Evolutionary conservation across 64 coral and sea anemone genomes (phyloP).

Genomic region (Acropora yongei): DNA sequence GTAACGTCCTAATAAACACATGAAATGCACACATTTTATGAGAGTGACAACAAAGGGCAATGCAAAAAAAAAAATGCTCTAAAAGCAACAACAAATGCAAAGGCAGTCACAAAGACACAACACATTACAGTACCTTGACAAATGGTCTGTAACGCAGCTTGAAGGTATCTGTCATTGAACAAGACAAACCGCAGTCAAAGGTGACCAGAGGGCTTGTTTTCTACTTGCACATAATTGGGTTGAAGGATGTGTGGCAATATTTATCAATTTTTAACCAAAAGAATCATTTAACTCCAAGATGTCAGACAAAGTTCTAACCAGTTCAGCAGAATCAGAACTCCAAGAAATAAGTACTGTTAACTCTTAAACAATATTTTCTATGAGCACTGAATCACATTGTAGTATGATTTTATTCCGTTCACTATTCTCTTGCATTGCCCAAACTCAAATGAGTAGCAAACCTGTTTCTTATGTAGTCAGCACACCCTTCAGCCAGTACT

Average conservation of each 20-base stretch:
- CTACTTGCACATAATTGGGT: no score
- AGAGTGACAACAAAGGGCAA: not conserved
- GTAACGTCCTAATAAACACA: no score
- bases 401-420: no score
- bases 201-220: not conserved
- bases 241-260: no score
- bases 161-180: slow-evolving; percentile 64
- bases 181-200: not conserved
- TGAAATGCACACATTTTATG: no score
- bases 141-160: slow-evolving; percentile 87
- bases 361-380: no score
- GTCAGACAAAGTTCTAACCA: no score
- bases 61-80: not conserved
- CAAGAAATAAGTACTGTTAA: no score
- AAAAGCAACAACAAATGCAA: not conserved
- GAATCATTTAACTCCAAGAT: no score
- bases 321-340: no score
- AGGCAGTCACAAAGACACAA: not conserved
- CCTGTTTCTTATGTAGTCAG: slow-evolving; percentile 94
- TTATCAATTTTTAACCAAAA: no score
- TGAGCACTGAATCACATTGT: not conserved
- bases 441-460: not conserved
- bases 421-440: no score
- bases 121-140: slow-evolving; percentile 67
- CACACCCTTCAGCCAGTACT: slow-evolving; percentile 97